Evolutionary conservation across 2,113 vertebrate species (phyloP).

Genomic region (Centropus unirufus): DNA sequence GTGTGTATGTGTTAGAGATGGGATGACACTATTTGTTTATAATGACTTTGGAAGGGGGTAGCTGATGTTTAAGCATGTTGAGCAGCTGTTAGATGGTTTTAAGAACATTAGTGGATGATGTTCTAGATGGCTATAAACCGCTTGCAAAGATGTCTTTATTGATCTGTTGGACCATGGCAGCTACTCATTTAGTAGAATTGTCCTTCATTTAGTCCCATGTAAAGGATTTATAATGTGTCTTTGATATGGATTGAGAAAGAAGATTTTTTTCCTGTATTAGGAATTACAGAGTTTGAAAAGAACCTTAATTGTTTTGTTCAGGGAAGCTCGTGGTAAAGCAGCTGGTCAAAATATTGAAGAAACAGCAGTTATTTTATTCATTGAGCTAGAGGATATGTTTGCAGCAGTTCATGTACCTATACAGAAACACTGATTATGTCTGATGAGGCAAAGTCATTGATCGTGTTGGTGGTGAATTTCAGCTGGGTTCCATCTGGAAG

Average conservation of each 20-base stretch:
- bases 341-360: conserved; percentile 11
- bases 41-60: conserved; percentile 9
- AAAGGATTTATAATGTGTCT: conserved; percentile 48
- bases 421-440: background rate
- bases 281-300: background rate
- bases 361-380: background rate
- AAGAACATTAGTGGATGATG: conserved; percentile 44
- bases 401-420: background rate
- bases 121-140: conserved; percentile 49
- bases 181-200: conserved; percentile 22
- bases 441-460: conserved; percentile 41
- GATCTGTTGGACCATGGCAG: conserved; percentile 40
- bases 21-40: conserved; percentile 3
- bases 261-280: background rate
- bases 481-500: background rate
- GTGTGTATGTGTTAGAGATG: background rate
- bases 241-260: conserved; percentile 8
- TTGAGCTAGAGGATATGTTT: background rate
- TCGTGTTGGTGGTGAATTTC: background rate
- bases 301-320: background rate
- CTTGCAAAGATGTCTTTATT: conserved; percentile 55
- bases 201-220: background rate
- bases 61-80: conserved; percentile 21
- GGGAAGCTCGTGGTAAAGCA: background rate
- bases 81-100: conserved; percentile 55